Conservation (phyloP, 23 tunicate genomes). For the Oikopleura vanhoeffeni region DNA sequence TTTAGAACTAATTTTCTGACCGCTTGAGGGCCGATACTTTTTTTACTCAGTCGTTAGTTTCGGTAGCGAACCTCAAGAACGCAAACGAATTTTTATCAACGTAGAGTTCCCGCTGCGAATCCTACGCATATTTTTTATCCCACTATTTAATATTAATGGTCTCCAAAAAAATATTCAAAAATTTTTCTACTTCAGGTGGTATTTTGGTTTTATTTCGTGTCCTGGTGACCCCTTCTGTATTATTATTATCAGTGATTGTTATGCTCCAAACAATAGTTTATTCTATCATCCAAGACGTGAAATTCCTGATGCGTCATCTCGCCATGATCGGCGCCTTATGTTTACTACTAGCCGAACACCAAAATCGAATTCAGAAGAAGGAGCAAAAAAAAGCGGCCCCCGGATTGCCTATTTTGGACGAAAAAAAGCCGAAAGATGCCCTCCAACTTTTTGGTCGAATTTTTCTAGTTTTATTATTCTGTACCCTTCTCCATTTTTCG, state of each 20-base stretch:
- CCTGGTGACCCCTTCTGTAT: neutral
- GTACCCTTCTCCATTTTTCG: neutral
- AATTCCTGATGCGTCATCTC: conserved; percentile 8
- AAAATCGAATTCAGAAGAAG: neutral
- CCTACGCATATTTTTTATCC: no score
- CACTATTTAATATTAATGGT: no score
- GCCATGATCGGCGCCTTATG: conserved; percentile 11
- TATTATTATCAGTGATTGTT: neutral
- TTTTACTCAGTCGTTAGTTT: no score
- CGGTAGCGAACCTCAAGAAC: no score
- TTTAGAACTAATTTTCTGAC: no score
- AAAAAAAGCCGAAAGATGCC: neutral
- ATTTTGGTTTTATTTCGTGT: neutral
- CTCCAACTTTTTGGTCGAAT: conserved; percentile 12
- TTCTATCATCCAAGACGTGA: neutral
- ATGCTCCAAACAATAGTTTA: conserved; percentile 11
- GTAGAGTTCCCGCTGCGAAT: no score
- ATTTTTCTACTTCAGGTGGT: no score
- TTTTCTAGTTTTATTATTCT: neutral
- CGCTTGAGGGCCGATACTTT: no score
- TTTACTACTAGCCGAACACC: conserved; percentile 11
- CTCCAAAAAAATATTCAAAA: no score
- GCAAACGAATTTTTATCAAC: no score
- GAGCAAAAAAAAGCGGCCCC: neutral
- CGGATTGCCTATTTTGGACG: neutral